These are phyloP conservation scores for Sebastes hubbsi DNA, from an alignment of 2,797 vertebrate species.

Conservation along the genomic window DNA sequence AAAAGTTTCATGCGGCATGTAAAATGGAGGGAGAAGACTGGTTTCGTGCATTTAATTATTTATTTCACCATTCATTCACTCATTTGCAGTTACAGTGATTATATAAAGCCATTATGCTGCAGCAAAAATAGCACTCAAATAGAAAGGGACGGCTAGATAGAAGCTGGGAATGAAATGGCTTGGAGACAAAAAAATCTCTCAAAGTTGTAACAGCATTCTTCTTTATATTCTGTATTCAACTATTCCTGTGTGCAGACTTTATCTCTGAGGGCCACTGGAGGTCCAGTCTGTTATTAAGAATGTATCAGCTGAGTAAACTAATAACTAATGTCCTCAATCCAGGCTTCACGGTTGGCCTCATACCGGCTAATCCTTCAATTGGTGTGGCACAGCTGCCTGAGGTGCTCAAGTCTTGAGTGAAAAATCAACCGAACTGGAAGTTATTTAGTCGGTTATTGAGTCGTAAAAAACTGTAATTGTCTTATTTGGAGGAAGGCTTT, in stretches of 20 bases:
- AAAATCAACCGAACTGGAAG: constrained; percentile 33
- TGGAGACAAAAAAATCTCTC: not conserved
- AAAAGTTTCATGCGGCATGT: constrained; percentile 1
- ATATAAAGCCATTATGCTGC: constrained; percentile 51
- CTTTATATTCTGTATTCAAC: constrained; percentile 28
- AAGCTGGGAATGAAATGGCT: constrained; percentile 30
- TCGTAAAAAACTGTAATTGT: not conserved
- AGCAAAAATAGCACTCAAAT: constrained; percentile 28
- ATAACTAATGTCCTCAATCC: constrained; percentile 59
- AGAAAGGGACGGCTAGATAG: not conserved
- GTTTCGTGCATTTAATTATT: constrained; percentile 29
- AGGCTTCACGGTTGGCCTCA: constrained; percentile 62
- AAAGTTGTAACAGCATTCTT: constrained; percentile 21
- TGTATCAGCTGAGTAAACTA: constrained; percentile 62
- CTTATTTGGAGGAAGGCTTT: not conserved
- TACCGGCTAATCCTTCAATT: constrained; percentile 70
- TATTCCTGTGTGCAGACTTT: constrained; percentile 27
- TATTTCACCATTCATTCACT: constrained; percentile 36
- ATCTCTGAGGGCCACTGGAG: constrained; percentile 44
- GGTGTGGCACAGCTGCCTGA: constrained; percentile 38
- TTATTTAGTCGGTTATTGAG: constrained; percentile 19
- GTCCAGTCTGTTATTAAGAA: constrained; percentile 54
- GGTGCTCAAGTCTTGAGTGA: constrained; percentile 40
- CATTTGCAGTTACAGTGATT: constrained; percentile 47
- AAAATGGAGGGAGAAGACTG: constrained; percentile 4